Evolutionary conservation across 2,888 invertebrate genomes (phyloP).

Genomic region (Eilema griseolum): DNA sequence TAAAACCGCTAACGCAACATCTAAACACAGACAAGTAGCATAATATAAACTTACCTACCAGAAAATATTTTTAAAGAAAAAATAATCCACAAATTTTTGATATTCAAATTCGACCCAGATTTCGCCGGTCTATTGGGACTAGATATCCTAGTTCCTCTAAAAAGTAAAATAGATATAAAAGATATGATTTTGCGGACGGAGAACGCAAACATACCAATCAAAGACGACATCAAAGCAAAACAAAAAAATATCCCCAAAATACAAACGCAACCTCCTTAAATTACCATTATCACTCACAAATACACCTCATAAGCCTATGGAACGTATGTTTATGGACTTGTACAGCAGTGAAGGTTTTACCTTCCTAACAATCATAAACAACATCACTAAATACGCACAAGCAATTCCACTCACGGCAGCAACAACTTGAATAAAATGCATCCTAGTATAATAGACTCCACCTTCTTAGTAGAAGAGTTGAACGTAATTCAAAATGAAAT

Average conservation of each 20-base stretch:
- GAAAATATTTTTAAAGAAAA: too few species aligned
- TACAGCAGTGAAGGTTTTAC: constrained; percentile 24
- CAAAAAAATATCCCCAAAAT: constrained; percentile 41
- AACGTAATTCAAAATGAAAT: constrained; percentile 30
- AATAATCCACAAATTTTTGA: too few species aligned
- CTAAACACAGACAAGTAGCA: too few species aligned
- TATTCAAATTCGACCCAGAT: constrained; percentile 50
- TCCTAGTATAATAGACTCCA: constrained; percentile 30
- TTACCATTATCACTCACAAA: constrained; percentile 46
- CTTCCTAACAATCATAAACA: constrained; percentile 32
- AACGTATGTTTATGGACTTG: constrained; percentile 48
- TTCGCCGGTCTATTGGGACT: constrained; percentile 48
- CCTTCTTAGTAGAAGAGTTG: constrained; percentile 27
- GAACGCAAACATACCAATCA: constrained; percentile 34
- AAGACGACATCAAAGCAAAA: constrained; percentile 36
- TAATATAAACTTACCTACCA: too few species aligned
- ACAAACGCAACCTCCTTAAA: constrained; percentile 50
- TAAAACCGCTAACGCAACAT: too few species aligned
- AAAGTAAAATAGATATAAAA: constrained; percentile 49
- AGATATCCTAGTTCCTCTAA: constrained; percentile 37
- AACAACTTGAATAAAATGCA: constrained; percentile 32
- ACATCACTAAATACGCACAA: constrained; percentile 51
- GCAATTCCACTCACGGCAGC: constrained; percentile 39
- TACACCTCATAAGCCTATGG: constrained; percentile 29
- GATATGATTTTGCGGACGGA: constrained; percentile 37